Base-by-base conservation (phyloP, 2,797 vertebrate genomes). In the Ispidina lecontei region DNA sequence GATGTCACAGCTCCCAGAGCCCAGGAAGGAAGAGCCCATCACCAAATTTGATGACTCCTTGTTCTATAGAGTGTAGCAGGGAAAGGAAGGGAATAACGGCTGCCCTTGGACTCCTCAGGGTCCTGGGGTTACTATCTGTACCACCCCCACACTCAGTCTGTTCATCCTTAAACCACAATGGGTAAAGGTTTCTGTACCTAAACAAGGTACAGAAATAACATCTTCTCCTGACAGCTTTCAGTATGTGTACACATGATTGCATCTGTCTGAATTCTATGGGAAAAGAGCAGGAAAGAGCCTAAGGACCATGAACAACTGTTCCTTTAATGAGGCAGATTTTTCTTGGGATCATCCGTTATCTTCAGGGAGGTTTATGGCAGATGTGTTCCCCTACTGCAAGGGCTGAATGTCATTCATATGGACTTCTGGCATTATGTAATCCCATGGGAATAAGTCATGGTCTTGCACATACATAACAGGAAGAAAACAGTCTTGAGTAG, bases 251-350 rank as follows among this genome's bases (percentile, higher is more conserved):
- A 41, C 26, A 55, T 46, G 72, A 33, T 29, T 54, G 35, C 22
- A 56, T 59, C 63, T 56, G 54, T 56, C 35, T n/a, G 23, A 1
- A 64, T 75, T 67, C 51, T 81, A 0, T 72, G 67, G 41, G 16
- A 87, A 28, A 84, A 28, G 37, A 58, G 13, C 64, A 78, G 46
- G 55, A 44, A 37, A 29, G 64, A 76, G 31, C 31, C 56, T 70
- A 10, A 44, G 33, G 46, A 78, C 23, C 0, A 0, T 11, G 55
- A 69, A 21, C 26, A 47, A 1, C 16, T 70, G 55, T 37, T 75
- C 39, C 69, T 79, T 81, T 47, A 63, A 26, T 46, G 14, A 76
- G 31, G 65, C 63, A 81, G 44, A 41, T 18, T 67, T 81, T 33
- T 84, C 33, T 14, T 63, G 47, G 20, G 52, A 67, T 41, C 26